Conservation (phyloP, 2,888 invertebrate genomes). For the Eremobia ochroleuca region DNA sequence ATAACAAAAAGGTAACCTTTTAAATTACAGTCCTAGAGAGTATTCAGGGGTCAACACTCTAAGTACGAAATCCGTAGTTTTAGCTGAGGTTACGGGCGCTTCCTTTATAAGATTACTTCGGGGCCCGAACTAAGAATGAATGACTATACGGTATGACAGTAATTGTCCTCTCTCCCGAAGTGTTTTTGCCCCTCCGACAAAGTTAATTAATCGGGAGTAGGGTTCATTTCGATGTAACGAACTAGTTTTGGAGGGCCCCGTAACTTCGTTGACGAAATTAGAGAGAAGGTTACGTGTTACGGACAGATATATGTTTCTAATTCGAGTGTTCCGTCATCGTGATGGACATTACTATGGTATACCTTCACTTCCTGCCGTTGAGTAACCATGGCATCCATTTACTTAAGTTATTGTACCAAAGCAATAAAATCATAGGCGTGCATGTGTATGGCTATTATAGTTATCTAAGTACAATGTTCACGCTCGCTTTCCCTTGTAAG, state of each 20-base stretch:
- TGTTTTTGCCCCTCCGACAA: too few species aligned
- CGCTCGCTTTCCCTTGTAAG: slow-evolving; percentile 39
- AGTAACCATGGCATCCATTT: slow-evolving; percentile 50
- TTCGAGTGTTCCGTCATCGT: slow-evolving; percentile 20
- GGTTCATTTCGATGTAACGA: neutral
- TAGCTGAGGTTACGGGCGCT: too few species aligned
- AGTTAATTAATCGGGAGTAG: too few species aligned
- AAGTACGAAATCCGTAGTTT: too few species aligned
- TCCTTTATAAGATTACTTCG: too few species aligned
- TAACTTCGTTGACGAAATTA: neutral
- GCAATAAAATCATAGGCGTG: slow-evolving; percentile 33
- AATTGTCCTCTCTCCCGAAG: too few species aligned
- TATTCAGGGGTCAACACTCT: neutral
- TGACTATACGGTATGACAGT: too few species aligned
- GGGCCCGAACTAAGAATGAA: too few species aligned
- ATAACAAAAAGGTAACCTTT: neutral
- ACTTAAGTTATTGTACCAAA: slow-evolving; percentile 31
- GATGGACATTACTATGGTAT: slow-evolving; percentile 18
- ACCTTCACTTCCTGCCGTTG: slow-evolving; percentile 53
- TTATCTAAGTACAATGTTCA: slow-evolving; percentile 40
- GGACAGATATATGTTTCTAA: slow-evolving; percentile 23
- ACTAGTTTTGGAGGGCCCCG: neutral
- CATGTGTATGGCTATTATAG: slow-evolving; percentile 31
- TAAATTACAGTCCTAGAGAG: neutral
- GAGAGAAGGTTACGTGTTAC: neutral